Evolutionary conservation across 2,113 vertebrate species (phyloP).

Genomic region (Nannobrachium achirus): DNA sequence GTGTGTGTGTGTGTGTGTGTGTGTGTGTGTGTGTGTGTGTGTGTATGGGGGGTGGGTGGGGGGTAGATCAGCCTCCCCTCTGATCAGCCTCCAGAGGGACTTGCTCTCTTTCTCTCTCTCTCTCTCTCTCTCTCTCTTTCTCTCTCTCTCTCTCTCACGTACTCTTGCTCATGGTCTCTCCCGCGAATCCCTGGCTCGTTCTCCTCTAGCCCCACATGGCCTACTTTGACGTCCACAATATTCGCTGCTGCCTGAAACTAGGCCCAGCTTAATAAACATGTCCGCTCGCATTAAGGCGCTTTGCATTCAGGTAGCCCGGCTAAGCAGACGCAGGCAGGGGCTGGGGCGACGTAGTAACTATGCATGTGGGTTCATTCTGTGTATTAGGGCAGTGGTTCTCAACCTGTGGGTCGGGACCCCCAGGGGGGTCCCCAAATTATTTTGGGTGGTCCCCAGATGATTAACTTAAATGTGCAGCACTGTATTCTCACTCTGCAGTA

Average conservation of each 20-base stretch:
- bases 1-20: too few relatives aligned
- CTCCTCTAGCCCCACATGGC: conserved; percentile 71
- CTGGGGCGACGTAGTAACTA: conserved; percentile 29
- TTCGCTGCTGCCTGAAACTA: conserved; percentile 79
- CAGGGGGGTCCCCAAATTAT: too few relatives aligned
- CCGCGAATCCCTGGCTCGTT: neutral
- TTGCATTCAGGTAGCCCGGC: conserved; percentile 77
- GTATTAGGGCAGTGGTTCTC: too few relatives aligned
- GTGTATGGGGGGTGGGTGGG: neutral
- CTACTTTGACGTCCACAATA: conserved; percentile 82
- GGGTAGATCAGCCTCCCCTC: neutral
- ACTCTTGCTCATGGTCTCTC: neutral
- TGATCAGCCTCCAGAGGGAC: conserved; percentile 62
- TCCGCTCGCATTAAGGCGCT: conserved; percentile 77
- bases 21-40: too few relatives aligned
- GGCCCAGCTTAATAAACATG: conserved; percentile 81
- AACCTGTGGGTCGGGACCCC: too few relatives aligned
- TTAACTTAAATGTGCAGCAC: too few relatives aligned
- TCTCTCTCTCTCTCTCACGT: conserved; percentile 31
- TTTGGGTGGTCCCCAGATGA: too few relatives aligned
- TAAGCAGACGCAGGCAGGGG: conserved; percentile 61
- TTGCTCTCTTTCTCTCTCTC: conserved; percentile 32
- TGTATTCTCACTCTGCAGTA: too few relatives aligned
- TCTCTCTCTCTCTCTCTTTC: conserved; percentile 53
- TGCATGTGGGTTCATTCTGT: conserved; percentile 37